Percentiles rank a stretch among this genome's conserved stretches.
phyloP scores from a whole-genome alignment of 1,140 invertebrate species.

The Pentalonia nigronervosa region DNA sequence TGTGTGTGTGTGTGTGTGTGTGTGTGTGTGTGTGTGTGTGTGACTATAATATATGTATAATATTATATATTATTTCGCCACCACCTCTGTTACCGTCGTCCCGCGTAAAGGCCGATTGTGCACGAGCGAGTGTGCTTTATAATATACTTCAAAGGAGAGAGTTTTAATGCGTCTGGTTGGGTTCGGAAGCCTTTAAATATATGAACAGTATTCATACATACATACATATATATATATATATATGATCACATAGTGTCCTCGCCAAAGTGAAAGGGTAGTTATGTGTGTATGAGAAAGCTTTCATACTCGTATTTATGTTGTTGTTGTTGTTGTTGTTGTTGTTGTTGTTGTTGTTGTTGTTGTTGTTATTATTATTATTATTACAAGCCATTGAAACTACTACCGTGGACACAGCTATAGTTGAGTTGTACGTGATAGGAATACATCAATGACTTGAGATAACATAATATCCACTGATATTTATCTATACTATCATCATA shows the following conservation, averaged over 20 bases:
- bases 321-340: neutral
- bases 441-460: neutral
- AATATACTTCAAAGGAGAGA: constrained; percentile 17
- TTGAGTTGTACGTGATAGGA: neutral
- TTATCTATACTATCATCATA: neutral
- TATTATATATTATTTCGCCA: constrained; percentile 1
- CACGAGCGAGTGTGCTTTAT: neutral
- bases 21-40: too few relatives aligned
- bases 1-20: too few relatives aligned
- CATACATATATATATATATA: neutral
- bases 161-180: constrained; percentile 34
- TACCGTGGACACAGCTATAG: neutral
- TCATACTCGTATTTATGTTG: neutral
- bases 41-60: neutral
- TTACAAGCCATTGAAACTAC: neutral
- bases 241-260: neutral
- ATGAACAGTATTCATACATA: neutral
- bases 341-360: neutral
- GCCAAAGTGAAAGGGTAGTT: neutral
- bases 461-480: neutral
- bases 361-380: neutral
- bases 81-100: neutral
- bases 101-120: neutral
- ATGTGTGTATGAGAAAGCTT: neutral
- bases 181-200: neutral